phyloP scores from a whole-genome alignment of 1,140 invertebrate genomes.

The Ips typographus region DNA sequence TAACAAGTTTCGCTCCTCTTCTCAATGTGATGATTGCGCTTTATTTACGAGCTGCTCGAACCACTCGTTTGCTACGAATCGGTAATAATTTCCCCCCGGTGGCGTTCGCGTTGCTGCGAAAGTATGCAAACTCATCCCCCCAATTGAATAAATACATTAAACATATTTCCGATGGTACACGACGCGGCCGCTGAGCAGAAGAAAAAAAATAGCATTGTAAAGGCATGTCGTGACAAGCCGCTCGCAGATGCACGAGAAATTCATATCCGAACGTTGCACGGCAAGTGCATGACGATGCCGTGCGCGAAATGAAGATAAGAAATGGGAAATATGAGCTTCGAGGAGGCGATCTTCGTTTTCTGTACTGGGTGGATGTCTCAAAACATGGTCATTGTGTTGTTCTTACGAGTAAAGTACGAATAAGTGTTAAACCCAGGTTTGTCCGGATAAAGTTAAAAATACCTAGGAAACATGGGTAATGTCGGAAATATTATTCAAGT shows the following conservation, averaged over 20 bases:
- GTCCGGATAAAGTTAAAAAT: no score
- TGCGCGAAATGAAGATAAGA: constrained; percentile 27
- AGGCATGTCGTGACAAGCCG: constrained; percentile 29
- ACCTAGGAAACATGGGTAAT: no score
- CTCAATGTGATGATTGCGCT: no score
- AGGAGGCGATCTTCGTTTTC: no score
- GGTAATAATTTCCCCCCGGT: no score
- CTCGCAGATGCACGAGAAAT: constrained; percentile 26
- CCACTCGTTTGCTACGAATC: no score
- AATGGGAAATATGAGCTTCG: constrained; percentile 17
- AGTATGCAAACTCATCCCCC: not conserved
- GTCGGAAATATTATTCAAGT: no score
- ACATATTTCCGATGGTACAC: not conserved
- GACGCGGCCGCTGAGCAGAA: not conserved
- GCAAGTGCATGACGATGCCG: constrained; percentile 17
- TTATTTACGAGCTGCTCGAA: no score
- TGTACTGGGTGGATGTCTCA: no score
- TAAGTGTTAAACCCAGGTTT: no score
- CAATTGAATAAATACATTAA: constrained; percentile 3
- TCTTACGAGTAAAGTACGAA: no score
- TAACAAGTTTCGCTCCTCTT: not conserved
- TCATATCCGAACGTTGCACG: constrained; percentile 19
- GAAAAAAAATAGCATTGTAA: constrained; percentile 26
- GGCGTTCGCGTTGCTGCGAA: not conserved
- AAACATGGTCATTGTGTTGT: not conserved